Conservation (phyloP, 2,888 invertebrate species). For the Polietes domitor region DNA sequence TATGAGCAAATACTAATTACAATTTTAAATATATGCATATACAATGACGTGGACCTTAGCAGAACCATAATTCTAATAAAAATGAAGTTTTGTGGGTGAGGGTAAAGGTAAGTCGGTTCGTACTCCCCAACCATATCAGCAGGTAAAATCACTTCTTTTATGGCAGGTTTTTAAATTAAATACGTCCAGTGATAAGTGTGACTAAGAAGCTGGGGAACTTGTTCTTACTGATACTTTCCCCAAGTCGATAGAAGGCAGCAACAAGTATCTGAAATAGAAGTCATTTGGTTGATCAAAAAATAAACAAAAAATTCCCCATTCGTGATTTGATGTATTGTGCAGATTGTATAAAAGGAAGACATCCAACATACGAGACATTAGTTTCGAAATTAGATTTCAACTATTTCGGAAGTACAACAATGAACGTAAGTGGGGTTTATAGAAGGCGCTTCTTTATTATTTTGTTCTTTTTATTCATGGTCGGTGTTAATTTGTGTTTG, state of each 20-base stretch:
- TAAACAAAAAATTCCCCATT: neutral
- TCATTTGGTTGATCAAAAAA: too few relatives aligned
- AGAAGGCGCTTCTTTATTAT: neutral
- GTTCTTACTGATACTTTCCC: neutral
- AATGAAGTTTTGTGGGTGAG: too few relatives aligned
- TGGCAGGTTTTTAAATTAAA: neutral
- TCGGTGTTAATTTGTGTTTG: neutral
- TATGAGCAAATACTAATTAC: too few relatives aligned
- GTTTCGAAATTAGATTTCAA: neutral
- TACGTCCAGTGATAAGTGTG: neutral
- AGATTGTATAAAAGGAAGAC: neutral
- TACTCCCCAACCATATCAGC: too few relatives aligned
- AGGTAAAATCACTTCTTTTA: too few relatives aligned
- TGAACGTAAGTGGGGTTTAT: conserved; percentile 4
- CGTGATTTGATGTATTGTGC: neutral
- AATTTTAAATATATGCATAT: too few relatives aligned
- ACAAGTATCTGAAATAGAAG: neutral
- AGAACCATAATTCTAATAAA: too few relatives aligned
- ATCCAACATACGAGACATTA: neutral
- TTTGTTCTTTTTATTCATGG: neutral
- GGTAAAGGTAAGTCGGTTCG: too few relatives aligned
- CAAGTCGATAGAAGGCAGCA: neutral
- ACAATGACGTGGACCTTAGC: too few relatives aligned
- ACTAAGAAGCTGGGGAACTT: neutral
- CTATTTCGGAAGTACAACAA: neutral